Percentiles rank a stretch among this genome's conserved stretches.
Conservation (phyloP, 1,140 invertebrate genomes). For the Dinoponera quadriceps region DNA sequence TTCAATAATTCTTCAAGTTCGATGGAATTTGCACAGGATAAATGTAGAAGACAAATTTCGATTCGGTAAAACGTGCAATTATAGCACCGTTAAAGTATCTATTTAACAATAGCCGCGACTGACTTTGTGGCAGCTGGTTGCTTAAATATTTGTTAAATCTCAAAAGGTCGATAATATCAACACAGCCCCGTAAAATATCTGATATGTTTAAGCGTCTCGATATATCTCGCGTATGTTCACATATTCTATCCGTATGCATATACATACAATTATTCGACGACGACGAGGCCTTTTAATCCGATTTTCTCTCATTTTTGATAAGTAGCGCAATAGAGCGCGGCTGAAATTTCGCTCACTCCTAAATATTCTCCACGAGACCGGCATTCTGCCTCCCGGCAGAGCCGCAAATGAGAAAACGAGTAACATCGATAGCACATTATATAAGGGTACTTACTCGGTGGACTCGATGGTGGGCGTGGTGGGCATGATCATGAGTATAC, state of each 20-base stretch:
- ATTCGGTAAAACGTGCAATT: background rate
- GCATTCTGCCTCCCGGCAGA: background rate
- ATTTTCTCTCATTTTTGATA: too few species aligned
- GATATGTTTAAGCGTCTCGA: background rate
- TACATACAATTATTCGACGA: too few species aligned
- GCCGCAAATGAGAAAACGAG: background rate
- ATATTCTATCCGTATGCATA: too few species aligned
- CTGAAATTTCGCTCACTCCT: too few species aligned
- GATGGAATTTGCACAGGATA: too few species aligned
- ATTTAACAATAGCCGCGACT: background rate
- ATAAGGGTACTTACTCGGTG: conserved; percentile 95
- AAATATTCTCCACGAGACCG: background rate
- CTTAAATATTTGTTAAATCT: background rate
- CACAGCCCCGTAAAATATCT: background rate
- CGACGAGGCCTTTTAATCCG: too few species aligned
- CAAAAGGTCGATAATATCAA: background rate
- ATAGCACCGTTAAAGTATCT: background rate
- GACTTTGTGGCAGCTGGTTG: background rate
- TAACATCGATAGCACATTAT: background rate
- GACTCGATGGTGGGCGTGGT: conserved; percentile 96
- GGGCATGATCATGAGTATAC: conserved; percentile 99
- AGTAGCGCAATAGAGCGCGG: too few species aligned
- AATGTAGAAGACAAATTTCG: too few species aligned
- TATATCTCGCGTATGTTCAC: too few species aligned
- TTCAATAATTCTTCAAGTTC: too few species aligned